A percentile compares a stretch with the other conserved stretches of the same genome.
These are phyloP conservation scores for Tetraneura akinire DNA, from an alignment of 1,140 invertebrate genomes.

Conservation along the genomic window DNA sequence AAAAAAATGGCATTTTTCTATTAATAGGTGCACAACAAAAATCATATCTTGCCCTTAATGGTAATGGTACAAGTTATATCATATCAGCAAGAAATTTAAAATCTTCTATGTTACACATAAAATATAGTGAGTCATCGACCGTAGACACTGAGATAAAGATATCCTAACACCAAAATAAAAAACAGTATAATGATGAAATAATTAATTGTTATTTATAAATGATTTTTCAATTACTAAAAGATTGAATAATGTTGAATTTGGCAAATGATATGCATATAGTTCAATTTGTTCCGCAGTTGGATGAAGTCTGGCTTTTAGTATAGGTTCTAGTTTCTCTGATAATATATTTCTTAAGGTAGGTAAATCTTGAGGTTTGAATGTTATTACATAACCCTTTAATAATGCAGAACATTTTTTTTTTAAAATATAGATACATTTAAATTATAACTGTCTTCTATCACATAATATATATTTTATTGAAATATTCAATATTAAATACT, in stretches of 20 bases:
- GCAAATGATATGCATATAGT: conserved; percentile 94
- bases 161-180: conserved; percentile 69
- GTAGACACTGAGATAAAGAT: conserved; percentile 92
- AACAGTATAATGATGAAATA: no score
- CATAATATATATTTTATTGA: no score
- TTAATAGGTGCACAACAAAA: conserved; percentile 99
- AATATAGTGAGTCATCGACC: conserved; percentile 90
- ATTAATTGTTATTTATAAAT: no score
- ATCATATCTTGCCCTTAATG: conserved; percentile 85
- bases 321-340: conserved; percentile 69
- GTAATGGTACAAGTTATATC: conserved; percentile 91
- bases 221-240: conserved; percentile 70
- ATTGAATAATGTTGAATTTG: conserved; percentile 88
- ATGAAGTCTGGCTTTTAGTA: conserved; percentile 87
- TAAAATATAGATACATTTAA: no score
- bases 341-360: conserved; percentile 73
- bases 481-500: no score
- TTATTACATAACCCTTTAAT: conserved; percentile 85
- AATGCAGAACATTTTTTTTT: no score
- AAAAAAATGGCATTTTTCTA: conserved; percentile 86
- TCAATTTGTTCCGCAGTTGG: conserved; percentile 99
- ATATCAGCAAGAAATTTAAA: conserved; percentile 96
- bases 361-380: conserved; percentile 84
- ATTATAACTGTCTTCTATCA: no score
- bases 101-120: conserved; percentile 94